Base-by-base conservation (phyloP, 1,140 invertebrate genomes). In the Rhynchophorus ferrugineus region DNA sequence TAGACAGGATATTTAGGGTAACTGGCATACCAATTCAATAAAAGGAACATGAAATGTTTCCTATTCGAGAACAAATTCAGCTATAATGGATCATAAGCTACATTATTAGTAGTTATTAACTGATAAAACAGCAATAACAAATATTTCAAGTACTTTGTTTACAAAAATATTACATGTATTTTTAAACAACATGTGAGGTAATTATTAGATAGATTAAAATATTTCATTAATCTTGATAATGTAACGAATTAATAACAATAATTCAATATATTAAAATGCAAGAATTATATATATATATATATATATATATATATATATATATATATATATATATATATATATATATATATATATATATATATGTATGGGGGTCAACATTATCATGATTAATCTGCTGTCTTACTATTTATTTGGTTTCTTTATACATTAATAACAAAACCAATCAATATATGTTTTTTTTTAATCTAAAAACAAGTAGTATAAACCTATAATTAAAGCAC, bases 11-110 rank as follows among this genome's bases (percentile, higher is more conserved):
- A 21, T n/a, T n/a, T 44, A n/a, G 21, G 49, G 49, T 49, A 22
- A 44, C 49, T 51, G 49, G 49, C 49, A 44, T 51, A 51, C 49
- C 49, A 51, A 51, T 51, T 49, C 22, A 20, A 16, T 43, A 43
- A 9, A 43, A 20, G n/a, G 20, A 16, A 43, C 16, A 1, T 39
- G 16, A 1, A 1, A 9, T 1, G 11, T 9, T 17, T 39, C n/a
- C 8, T 39, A 13, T 1, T 13, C 9, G 20, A 43, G 1, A n/a
- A 16, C 9, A n/a, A n/a, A n/a, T n/a, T n/a, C n/a, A n/a, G n/a
- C n/a, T n/a, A 43, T 43, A 2, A 43, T 29, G 5, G 24, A 11
- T 11, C 24, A n/a, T 29, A 29, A 29, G 24, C 16, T 19, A 41
- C 17, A 41, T 3, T 17, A 18, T 8, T n/a, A 41, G 19, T n/a